A percentile compares a stretch with the other conserved stretches of the same genome.
Conservation (phyloP, 2,888 invertebrate species). For the Ypsolopha scabrella region DNA sequence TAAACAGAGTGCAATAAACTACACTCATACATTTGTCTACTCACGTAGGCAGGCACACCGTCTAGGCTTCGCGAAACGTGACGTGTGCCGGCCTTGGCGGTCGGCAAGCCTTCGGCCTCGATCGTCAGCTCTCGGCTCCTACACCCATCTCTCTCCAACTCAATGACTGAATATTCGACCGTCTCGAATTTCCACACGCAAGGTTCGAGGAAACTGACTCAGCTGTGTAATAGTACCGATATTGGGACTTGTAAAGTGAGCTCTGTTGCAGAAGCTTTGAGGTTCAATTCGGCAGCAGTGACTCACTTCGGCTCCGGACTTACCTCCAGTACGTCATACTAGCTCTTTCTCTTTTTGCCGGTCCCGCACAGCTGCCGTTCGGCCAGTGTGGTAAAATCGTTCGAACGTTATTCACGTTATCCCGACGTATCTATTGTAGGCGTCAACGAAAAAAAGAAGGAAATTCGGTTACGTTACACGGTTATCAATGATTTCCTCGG, state of each 20-base stretch:
- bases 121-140: slow-evolving; percentile 34
- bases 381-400: slow-evolving; percentile 56
- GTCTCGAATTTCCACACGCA: slow-evolving; percentile 57
- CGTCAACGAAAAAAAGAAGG: slow-evolving; percentile 25
- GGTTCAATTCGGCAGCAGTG: slow-evolving; percentile 21
- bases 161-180: slow-evolving; percentile 41
- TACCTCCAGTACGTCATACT: slow-evolving; percentile 33
- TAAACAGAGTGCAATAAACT: slow-evolving; percentile 38
- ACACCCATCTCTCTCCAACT: slow-evolving; percentile 43
- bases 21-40: slow-evolving; percentile 23
- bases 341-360: slow-evolving; percentile 62
- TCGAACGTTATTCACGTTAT: slow-evolving; percentile 36
- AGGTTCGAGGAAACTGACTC: slow-evolving; percentile 57
- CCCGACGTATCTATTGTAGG: slow-evolving; percentile 24
- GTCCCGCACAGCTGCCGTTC: slow-evolving; percentile 52
- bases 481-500: background rate
- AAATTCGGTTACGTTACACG: background rate
- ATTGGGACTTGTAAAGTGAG: slow-evolving; percentile 20
- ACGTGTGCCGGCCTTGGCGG: slow-evolving; percentile 61
- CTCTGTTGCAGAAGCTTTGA: slow-evolving; percentile 25
- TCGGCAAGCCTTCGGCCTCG: slow-evolving; percentile 44
- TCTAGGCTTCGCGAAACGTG: slow-evolving; percentile 61
- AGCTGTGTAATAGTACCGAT: slow-evolving; percentile 29
- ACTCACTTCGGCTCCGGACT: slow-evolving; percentile 24
- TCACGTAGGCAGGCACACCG: slow-evolving; percentile 33